phyloP scores from a whole-genome alignment of 2,113 vertebrate genomes.

The Trematomus loennbergii region DNA sequence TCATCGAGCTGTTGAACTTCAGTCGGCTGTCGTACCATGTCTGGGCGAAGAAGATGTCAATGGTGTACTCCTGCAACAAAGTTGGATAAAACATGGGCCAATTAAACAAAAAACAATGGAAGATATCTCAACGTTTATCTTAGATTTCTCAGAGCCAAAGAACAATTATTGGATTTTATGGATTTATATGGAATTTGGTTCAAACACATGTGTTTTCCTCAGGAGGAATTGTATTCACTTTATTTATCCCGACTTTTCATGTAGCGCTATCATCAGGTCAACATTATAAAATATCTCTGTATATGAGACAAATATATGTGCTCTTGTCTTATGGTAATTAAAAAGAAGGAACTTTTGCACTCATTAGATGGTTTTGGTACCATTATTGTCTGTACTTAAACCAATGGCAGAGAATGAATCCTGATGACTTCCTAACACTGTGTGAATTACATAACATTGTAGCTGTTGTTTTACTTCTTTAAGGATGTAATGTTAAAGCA shows the following conservation, averaged over 20 bases:
- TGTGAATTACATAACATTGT: too few relatives aligned
- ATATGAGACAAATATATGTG: too few relatives aligned
- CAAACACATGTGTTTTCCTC: neutral
- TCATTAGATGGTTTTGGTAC: too few relatives aligned
- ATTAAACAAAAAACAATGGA: neutral
- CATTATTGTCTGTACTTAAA: too few relatives aligned
- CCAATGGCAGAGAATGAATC: too few relatives aligned
- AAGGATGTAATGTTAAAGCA: too few relatives aligned
- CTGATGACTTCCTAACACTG: too few relatives aligned
- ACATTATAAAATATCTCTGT: too few relatives aligned
- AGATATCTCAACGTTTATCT: neutral
- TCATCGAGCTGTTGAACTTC: conserved; percentile 97
- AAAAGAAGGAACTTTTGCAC: too few relatives aligned
- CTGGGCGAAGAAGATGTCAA: conserved; percentile 99
- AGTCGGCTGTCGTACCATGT: conserved; percentile 98
- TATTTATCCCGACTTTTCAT: neutral
- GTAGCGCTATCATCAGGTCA: neutral
- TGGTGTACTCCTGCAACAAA: conserved; percentile 93
- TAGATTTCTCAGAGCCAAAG: neutral
- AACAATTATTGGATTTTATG: neutral
- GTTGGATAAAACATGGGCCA: neutral
- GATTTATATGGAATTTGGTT: neutral
- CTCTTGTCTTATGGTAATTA: too few relatives aligned
- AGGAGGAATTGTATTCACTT: neutral
- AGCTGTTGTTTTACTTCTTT: too few relatives aligned